A percentile compares a stretch with the other conserved stretches of the same genome.
Evolutionary conservation across 2,797 vertebrate species (phyloP).

Genomic region (Euphonia xanthogaster): DNA sequence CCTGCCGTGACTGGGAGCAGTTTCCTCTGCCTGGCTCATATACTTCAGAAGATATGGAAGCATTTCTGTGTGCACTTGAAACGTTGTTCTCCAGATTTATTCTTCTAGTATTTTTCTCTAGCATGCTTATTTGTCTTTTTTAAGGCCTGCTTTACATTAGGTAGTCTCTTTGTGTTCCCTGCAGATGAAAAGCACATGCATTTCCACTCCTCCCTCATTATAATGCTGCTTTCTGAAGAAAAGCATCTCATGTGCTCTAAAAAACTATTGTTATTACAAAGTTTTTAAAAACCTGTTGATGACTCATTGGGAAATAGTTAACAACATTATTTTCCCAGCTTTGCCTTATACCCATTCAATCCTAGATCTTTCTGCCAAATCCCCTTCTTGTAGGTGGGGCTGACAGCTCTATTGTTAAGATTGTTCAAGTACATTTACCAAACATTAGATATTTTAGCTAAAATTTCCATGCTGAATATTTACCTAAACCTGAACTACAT

Average conservation of each 20-base stretch:
- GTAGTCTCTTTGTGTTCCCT: not conserved
- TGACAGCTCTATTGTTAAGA: not conserved
- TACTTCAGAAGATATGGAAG: not conserved
- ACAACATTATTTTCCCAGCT: not conserved
- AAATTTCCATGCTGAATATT: not conserved
- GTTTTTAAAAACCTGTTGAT: slow-evolving; percentile 32
- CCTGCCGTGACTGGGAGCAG: not conserved
- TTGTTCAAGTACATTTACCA: not conserved
- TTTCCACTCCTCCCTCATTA: slow-evolving; percentile 1
- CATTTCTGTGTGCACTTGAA: slow-evolving; percentile 17
- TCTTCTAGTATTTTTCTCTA: slow-evolving; percentile 37
- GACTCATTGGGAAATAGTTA: not conserved
- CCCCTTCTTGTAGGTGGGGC: not conserved
- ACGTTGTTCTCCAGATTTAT: slow-evolving; percentile 14
- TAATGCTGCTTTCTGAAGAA: slow-evolving; percentile 6
- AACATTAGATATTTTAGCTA: not conserved
- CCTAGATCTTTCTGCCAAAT: not conserved
- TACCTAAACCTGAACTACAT: not conserved
- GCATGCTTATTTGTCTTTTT: not conserved
- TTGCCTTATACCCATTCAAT: not conserved
- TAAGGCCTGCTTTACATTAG: slow-evolving; percentile 29
- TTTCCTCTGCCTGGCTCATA: not conserved
- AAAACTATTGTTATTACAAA: not conserved
- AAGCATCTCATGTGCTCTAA: not conserved
- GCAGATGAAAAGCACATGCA: slow-evolving; percentile 18